Base-by-base conservation (phyloP, 1,140 invertebrate species). In the Rhopalosiphum padi region DNA sequence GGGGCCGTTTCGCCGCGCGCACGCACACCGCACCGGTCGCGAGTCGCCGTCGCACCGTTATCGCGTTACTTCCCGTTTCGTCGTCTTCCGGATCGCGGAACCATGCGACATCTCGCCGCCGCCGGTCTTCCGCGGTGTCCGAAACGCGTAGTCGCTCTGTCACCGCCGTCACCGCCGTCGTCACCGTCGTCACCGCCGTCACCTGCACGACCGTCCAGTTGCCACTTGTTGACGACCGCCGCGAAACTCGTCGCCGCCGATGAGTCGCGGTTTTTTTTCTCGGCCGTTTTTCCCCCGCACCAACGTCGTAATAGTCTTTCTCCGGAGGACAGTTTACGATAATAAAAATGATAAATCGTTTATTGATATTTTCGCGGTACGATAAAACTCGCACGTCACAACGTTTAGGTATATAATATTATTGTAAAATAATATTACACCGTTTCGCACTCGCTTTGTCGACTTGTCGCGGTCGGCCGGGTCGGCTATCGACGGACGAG, bases 191-290 rank as follows among this genome's bases (percentile, higher is more conserved):
- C 89, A 37, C 2, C 87, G 22, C 46, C 35, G 35, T 37, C 48
- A 51, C 35, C 35, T 21, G 25, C 89, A 18, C 30, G 37, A 15
- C 51, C 91, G 37, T 60, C 77, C 91, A 15, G 30, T 77, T 2
- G 41, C 77, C 91, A 93, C 91, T 93, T 93, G 91, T 93, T 93
- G 91, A 93, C 35, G 48, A 4, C 30, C 41, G 5, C 60, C 48
- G 41, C 1, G 25, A 48, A 37, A 88, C n/a, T 25, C 43, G 60
- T 77, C 60, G 5, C 60, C 60, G 60, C 60, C 60, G 60, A 77
- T 18, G 60, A n/a, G 60, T n/a, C 15, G n/a, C 30, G 60, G 60
- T 77, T 77, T 15, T 77, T 77, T n/a, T 77, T 77, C 60, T 18
- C 60, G 0, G 60, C 60, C 60, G n/a, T 77, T 77, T 77, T 18